Evolutionary conservation across 2,888 invertebrate genomes (phyloP), one percentile per base, ranked within the genome.

Genomic region (Endomychus coccineus): DNA sequence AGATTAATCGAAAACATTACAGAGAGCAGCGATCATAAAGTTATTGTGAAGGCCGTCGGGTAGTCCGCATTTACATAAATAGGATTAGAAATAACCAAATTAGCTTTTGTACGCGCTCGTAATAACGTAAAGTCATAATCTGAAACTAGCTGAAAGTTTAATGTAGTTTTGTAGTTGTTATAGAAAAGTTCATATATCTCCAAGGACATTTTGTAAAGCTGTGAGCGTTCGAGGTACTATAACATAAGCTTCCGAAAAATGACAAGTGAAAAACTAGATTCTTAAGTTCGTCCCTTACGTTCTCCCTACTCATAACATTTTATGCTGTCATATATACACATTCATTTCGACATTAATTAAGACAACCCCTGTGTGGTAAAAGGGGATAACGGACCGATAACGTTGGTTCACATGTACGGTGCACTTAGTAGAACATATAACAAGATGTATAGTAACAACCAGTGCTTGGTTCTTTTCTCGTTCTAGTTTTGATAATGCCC

Each of bases 291-390:
- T 28, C 37, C 37, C 32, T 16, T n/a, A n/a, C 19, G 34, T 31
- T 39, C 41, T 25, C 39, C 41, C 39, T 27, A 16, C 39, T 27
- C 37, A 33, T 42, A 36, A 39, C 42, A 27, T 42, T 44, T 44
- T 44, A 44, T 44, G 44, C 27, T 34, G 42, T 42, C 44, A 44
- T 44, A 44, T 39, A 44, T 44, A 40, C 40, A 41, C 42, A 44
- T 44, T 44, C 44, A 44, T 44, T 44, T 44, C 42, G 42, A 44
- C 44, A 44, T 42, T 42, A 44, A 44, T 44, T 44, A 44, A 44
- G 38, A 24, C 37, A 31, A 29, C 35, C 39, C 42, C 28, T 30
- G 30, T 32, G 34, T n/a, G n/a, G n/a, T n/a, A n/a, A n/a, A n/a
- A n/a, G n/a, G n/a, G n/a, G n/a, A n/a, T n/a, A n/a, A n/a, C n/a